Percentiles rank a stretch among this genome's conserved stretches.
These are phyloP conservation scores for Cetonia aurata DNA, from an alignment of 2,888 invertebrate genomes.

Conservation along the genomic window DNA sequence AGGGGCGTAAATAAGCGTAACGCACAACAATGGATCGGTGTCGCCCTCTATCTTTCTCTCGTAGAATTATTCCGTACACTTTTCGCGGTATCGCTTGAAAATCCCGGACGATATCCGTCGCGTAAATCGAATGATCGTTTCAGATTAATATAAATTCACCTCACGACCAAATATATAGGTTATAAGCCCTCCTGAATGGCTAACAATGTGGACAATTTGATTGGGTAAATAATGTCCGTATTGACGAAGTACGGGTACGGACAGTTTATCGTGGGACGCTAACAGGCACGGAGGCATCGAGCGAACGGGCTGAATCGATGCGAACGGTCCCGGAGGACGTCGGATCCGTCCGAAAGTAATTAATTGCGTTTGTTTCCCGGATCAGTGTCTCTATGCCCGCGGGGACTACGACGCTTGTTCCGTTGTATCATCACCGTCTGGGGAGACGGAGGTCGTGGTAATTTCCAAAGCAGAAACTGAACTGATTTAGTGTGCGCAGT, in stretches of 20 bases:
- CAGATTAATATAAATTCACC: too few species aligned
- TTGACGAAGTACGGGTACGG: slow-evolving; percentile 6
- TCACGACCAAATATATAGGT: too few species aligned
- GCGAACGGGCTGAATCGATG: too few species aligned
- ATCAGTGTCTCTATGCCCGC: slow-evolving; percentile 16
- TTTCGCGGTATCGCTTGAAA: too few species aligned
- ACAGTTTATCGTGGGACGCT: slow-evolving; percentile 28
- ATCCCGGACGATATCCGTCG: too few species aligned
- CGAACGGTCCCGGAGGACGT: slow-evolving; percentile 11
- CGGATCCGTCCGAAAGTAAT: slow-evolving; percentile 35
- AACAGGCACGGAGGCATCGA: not conserved
- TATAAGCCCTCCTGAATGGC: too few species aligned
- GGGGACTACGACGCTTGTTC: slow-evolving; percentile 8
- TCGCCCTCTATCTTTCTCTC: too few species aligned
- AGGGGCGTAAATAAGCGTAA: too few species aligned
- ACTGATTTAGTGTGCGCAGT: slow-evolving; percentile 8
- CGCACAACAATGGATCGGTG: too few species aligned
- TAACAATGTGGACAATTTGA: not conserved
- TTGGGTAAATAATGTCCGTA: slow-evolving; percentile 15
- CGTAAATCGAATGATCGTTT: too few species aligned
- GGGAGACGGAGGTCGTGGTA: slow-evolving; percentile 32
- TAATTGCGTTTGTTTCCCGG: slow-evolving; percentile 37
- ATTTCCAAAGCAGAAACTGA: slow-evolving; percentile 12
- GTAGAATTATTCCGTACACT: too few species aligned
- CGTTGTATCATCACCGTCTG: slow-evolving; percentile 34